Percentiles rank a stretch among this genome's conserved stretches.
Conservation (phyloP, 2,797 vertebrate genomes). For the Harpagifer antarcticus region DNA sequence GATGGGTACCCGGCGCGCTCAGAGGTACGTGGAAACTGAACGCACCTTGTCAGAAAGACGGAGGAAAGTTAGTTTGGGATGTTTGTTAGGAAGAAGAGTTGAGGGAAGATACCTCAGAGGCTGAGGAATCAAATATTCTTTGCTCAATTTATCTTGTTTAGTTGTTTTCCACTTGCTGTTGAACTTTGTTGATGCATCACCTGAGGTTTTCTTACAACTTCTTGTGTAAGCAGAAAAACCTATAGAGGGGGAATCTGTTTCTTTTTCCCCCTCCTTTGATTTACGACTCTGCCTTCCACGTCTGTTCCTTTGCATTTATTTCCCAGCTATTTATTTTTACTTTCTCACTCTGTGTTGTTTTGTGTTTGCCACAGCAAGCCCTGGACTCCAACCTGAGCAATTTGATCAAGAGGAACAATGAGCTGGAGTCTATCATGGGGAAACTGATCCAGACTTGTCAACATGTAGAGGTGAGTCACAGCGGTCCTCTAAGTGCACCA, state of each 20-base stretch:
- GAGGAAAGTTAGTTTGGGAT: too few species aligned
- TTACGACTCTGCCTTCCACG: not conserved
- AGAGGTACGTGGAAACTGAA: slow-evolving; percentile 69
- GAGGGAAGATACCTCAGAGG: not conserved
- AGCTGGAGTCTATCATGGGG: slow-evolving; percentile 95
- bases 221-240: slow-evolving; percentile 10
- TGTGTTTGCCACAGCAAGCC: slow-evolving; percentile 88
- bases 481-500: not conserved
- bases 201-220: slow-evolving; percentile 26
- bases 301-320: slow-evolving; percentile 5
- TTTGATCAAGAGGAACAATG: slow-evolving; percentile 96
- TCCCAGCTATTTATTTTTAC: not conserved
- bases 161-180: not conserved
- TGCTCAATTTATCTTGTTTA: not conserved
- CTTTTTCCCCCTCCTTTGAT: slow-evolving; percentile 1
- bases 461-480: slow-evolving; percentile 93
- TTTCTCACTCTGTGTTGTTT: slow-evolving; percentile 7
- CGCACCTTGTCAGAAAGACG: not conserved
- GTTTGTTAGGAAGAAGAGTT: not conserved
- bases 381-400: slow-evolving; percentile 93
- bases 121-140: not conserved
- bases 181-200: slow-evolving; percentile 17
- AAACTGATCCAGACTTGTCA: slow-evolving; percentile 97
- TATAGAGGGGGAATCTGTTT: not conserved
- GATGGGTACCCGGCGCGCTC: slow-evolving; percentile 68